A percentile compares a stretch with the other conserved stretches of the same genome.
Conservation (phyloP, 2,113 vertebrate genomes). For the Murina feae region DNA sequence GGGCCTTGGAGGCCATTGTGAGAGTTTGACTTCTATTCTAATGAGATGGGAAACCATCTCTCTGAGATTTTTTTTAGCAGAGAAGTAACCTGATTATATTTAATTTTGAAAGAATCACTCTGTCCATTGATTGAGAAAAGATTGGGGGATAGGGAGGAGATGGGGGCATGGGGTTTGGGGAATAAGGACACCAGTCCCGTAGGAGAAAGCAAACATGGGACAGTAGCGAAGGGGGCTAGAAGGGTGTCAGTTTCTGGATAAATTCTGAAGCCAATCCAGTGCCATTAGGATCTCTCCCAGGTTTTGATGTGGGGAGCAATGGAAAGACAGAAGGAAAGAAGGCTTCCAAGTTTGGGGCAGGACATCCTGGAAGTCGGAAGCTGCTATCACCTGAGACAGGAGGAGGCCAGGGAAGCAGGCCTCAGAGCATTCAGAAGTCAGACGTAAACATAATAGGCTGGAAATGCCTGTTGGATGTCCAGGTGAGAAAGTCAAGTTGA, state of each 20-base stretch:
- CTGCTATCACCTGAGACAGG: background rate
- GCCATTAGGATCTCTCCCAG: background rate
- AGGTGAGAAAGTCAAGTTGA: background rate
- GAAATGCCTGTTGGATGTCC: background rate
- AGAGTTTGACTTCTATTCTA: background rate
- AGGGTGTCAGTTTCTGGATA: background rate
- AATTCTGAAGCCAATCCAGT: background rate
- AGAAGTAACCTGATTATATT: background rate
- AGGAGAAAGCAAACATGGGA: background rate
- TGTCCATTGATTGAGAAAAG: background rate
- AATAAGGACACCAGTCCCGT: background rate
- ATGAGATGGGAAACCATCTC: background rate
- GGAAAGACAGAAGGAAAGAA: background rate
- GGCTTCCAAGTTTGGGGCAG: background rate
- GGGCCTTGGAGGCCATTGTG: background rate
- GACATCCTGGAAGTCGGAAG: background rate
- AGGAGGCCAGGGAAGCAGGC: no score
- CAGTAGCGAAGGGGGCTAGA: accelerated
- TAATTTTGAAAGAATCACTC: background rate
- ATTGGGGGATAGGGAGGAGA: background rate
- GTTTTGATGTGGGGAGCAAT: background rate
- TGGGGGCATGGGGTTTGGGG: accelerated
- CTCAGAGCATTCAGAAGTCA: background rate
- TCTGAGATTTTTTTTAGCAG: background rate
- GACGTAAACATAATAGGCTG: no score